Percentiles rank a stretch among this genome's conserved stretches.
These are phyloP conservation scores for Mamestra brassicae DNA, from an alignment of 2,888 invertebrate genomes.

Conservation along the genomic window DNA sequence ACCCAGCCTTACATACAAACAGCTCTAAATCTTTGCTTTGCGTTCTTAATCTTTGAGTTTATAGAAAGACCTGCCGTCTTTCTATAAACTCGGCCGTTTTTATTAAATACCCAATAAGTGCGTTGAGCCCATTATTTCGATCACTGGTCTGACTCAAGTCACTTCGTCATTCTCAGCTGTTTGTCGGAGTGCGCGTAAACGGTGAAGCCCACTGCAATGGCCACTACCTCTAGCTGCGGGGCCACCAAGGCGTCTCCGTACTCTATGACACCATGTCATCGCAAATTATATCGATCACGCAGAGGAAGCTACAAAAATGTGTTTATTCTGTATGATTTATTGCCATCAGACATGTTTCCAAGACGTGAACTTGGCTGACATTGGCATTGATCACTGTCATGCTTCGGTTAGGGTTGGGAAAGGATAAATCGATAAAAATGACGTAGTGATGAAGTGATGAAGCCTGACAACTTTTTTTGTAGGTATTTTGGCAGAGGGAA, in stretches of 20 bases:
- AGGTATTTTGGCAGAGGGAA: background rate
- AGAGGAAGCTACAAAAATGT: conserved; percentile 72
- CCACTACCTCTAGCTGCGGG: background rate
- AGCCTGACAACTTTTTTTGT: conserved; percentile 1
- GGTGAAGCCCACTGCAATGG: too few relatives aligned
- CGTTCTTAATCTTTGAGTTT: too few relatives aligned
- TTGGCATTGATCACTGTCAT: conserved; percentile 69
- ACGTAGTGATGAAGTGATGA: background rate
- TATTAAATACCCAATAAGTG: too few relatives aligned
- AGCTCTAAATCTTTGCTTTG: too few relatives aligned
- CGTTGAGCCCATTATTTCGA: too few relatives aligned
- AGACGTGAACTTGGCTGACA: conserved; percentile 73
- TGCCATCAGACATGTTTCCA: conserved; percentile 61
- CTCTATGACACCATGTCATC: conserved; percentile 40
- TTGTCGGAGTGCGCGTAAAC: too few relatives aligned
- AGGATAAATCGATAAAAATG: conserved; percentile 29
- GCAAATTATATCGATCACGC: conserved; percentile 68
- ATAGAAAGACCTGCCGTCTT: too few relatives aligned
- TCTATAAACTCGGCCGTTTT: too few relatives aligned
- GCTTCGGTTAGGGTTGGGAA: conserved; percentile 39
- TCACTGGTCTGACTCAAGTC: too few relatives aligned
- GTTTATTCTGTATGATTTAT: conserved; percentile 78
- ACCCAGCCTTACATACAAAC: too few relatives aligned
- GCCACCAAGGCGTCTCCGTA: background rate
- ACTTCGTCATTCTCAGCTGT: too few relatives aligned